Conservation (phyloP, 2,888 invertebrate genomes). For the Drosophila atripex region DNA sequence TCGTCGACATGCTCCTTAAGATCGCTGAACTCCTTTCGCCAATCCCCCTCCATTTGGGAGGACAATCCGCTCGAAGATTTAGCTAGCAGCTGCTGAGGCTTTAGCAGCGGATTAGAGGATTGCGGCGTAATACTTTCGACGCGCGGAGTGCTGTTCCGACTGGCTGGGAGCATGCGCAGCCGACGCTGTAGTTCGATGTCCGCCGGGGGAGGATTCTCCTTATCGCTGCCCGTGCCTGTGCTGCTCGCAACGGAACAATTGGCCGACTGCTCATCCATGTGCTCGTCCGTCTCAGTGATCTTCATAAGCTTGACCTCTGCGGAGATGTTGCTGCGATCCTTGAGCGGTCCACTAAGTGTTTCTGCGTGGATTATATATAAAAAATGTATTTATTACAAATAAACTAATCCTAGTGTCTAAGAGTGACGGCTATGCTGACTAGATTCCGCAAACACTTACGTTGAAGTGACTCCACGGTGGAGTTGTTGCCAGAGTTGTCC, state of each 20-base stretch:
- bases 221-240: slow-evolving; percentile 62
- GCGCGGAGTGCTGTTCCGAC: slow-evolving; percentile 81
- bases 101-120: slow-evolving; percentile 15
- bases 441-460: slow-evolving; percentile 40
- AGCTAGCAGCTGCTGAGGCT: slow-evolving; percentile 47
- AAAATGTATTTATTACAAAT: too few species aligned
- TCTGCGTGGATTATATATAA: slow-evolving; percentile 28
- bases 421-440: not conserved
- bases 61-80: slow-evolving; percentile 53
- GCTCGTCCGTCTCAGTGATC: slow-evolving; percentile 75
- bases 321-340: slow-evolving; percentile 75
- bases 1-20: slow-evolving; percentile 71
- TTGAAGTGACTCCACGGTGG: slow-evolving; percentile 57
- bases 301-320: slow-evolving; percentile 68
- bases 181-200: slow-evolving; percentile 61
- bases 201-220: slow-evolving; percentile 63
- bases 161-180: slow-evolving; percentile 66
- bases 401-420: too few species aligned
- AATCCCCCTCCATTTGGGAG: slow-evolving; percentile 33
- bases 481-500: slow-evolving; percentile 42
- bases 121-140: slow-evolving; percentile 20
- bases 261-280: slow-evolving; percentile 29
- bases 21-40: slow-evolving; percentile 60
- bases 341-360: slow-evolving; percentile 58
- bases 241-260: slow-evolving; percentile 44